phyloP scores from a whole-genome alignment of 2,888 invertebrate genomes.

The Operophtera brumata region DNA sequence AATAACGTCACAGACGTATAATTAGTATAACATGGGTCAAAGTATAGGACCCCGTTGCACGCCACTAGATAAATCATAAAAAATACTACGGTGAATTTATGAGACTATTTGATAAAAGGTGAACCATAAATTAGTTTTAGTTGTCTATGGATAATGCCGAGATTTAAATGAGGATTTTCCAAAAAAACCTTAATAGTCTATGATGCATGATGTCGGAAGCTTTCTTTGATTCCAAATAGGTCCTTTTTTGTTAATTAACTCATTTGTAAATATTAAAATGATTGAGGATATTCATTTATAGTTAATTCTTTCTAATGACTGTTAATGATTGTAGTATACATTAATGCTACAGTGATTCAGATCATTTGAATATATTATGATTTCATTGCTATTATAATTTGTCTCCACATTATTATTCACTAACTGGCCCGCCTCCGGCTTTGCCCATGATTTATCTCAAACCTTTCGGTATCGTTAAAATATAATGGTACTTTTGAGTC shows the following conservation, averaged over 20 bases:
- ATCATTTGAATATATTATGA: neutral
- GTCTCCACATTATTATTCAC: too few relatives aligned
- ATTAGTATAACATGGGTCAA: conserved; percentile 28
- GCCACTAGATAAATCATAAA: conserved; percentile 35
- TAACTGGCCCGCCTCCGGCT: too few relatives aligned
- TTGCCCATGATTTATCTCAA: neutral
- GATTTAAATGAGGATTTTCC: conserved; percentile 16
- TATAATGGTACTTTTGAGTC: neutral
- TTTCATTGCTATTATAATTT: neutral
- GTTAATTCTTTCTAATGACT: conserved; percentile 6
- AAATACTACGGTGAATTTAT: conserved; percentile 29
- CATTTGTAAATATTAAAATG: conserved; percentile 24
- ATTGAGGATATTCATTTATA: conserved; percentile 7
- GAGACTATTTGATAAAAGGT: conserved; percentile 33
- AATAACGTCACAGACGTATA: conserved; percentile 19
- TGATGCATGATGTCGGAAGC: conserved; percentile 24
- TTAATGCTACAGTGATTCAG: neutral
- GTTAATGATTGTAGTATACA: neutral
- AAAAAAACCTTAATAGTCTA: conserved; percentile 17
- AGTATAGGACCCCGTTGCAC: conserved; percentile 35
- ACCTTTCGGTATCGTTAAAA: too few relatives aligned
- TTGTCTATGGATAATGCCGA: conserved; percentile 25
- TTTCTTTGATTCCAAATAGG: conserved; percentile 18
- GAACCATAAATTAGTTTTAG: conserved; percentile 34
- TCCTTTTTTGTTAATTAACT: conserved; percentile 14